Evolutionary conservation across 2,888 invertebrate genomes (phyloP).

Genomic region (Hoplodrina ambigua): DNA sequence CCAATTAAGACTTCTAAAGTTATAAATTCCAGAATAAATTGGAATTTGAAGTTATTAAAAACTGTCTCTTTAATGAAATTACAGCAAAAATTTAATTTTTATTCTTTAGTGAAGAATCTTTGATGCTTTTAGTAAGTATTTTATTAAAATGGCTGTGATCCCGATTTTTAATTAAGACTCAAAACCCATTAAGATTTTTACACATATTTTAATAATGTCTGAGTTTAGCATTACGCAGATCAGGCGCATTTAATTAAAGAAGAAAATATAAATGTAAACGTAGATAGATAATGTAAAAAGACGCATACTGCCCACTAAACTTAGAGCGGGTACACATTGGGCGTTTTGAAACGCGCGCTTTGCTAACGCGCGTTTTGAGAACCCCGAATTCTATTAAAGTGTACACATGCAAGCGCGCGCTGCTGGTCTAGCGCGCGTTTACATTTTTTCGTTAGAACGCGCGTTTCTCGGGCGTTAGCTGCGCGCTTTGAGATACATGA

Average conservation of each 20-base stretch:
- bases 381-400: too few relatives aligned
- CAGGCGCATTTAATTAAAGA: conserved; percentile 4
- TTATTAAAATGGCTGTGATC: conserved; percentile 4
- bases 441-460: too few relatives aligned
- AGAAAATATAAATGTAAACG: too few relatives aligned
- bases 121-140: conserved; percentile 7
- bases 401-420: too few relatives aligned
- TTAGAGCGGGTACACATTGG: too few relatives aligned
- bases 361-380: too few relatives aligned
- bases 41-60: conserved; percentile 43
- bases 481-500: too few relatives aligned
- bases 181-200: conserved; percentile 5
- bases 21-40: conserved; percentile 52
- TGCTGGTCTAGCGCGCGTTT: too few relatives aligned
- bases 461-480: too few relatives aligned
- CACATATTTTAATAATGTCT: neutral
- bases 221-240: neutral
- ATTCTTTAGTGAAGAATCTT: conserved; percentile 11
- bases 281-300: too few relatives aligned
- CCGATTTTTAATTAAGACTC: conserved; percentile 8
- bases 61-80: conserved; percentile 39
- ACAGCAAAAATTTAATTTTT: conserved; percentile 5
- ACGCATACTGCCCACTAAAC: too few relatives aligned
- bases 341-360: too few relatives aligned
- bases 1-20: conserved; percentile 53